Base-by-base conservation (phyloP, 2,113 vertebrate genomes). In the Scophthalmus maximus region DNA sequence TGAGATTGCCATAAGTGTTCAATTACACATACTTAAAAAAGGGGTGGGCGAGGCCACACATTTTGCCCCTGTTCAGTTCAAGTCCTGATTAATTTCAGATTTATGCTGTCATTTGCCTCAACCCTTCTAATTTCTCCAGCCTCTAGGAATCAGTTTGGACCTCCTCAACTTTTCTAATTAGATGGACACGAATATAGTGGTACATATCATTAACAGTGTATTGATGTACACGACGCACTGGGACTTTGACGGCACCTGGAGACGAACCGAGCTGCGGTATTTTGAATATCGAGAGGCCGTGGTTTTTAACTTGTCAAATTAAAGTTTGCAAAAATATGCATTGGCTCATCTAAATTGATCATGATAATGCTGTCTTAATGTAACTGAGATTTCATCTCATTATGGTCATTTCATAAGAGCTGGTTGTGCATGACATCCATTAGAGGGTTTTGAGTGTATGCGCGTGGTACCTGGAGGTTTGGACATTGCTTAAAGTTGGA, bases 61-160 rank as follows among this genome's bases (percentile, higher is more conserved):
- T 46, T 46, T n/a, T 69, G 57, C 77, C 62, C 56, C 36, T 42
- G 47, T 81, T 89, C 75, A 87, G 53, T 88, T 87, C 65, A 84
- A 73, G 64, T 65, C 38, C 73, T 88, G 89, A 93, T 93, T 92
- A 85, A 93, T 92, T 92, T 91, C 80, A 75, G 77, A 90, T 87
- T 84, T 81, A 82, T 84, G 22, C 73, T 82, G 70, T 78, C 68
- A 74, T 89, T 84, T 85, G 61, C 73, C 76, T 87, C 67, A 70
- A 18, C 67, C 74, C 26, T 20, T 90, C 74, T 86, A 68, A 87
- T 90, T 87, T 81, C 79, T 87, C 74, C 53, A 61, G 72, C 83
- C 73, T 67, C 59, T 12, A 73, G 59, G 61, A 83, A 86, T 85
- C 49, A 46, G 64, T 80, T 87, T 82, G 65, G 81, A 87, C 81